A percentile compares a stretch with the other conserved stretches of the same genome.
Evolutionary conservation across 1,140 invertebrate species (phyloP).

Genomic region (Rhopalosiphum padi): DNA sequence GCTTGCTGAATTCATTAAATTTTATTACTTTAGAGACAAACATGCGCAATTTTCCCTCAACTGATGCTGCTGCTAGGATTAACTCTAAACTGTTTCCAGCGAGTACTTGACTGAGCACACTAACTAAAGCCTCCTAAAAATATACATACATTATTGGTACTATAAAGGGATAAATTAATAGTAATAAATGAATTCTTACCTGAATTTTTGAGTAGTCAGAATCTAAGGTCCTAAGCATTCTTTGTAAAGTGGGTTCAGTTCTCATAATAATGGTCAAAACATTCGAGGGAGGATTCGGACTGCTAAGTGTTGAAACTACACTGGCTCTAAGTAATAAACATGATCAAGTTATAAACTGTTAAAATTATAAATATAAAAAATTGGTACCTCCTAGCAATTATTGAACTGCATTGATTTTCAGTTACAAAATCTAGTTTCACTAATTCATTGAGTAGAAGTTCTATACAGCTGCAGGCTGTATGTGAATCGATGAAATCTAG

Average conservation of each 20-base stretch:
- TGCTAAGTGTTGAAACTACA: constrained; percentile 50
- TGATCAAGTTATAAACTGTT: background rate
- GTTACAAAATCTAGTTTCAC: constrained; percentile 80
- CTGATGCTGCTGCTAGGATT: constrained; percentile 87
- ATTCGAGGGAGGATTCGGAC: constrained; percentile 32
- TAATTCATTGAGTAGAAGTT: constrained; percentile 83
- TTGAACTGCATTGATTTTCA: constrained; percentile 77
- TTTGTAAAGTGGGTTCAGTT: constrained; percentile 85
- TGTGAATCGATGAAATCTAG: constrained; percentile 89
- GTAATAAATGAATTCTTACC: constrained; percentile 66
- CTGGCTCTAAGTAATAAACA: constrained; percentile 39
- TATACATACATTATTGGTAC: background rate
- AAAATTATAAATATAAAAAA: constrained; percentile 15
- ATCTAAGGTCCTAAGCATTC: constrained; percentile 86
- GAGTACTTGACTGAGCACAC: constrained; percentile 74
- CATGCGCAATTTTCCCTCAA: constrained; percentile 85
- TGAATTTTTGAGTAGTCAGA: constrained; percentile 90
- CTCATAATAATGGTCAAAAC: constrained; percentile 82
- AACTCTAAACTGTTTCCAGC: constrained; percentile 84
- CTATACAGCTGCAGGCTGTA: constrained; percentile 85
- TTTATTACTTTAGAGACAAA: constrained; percentile 89
- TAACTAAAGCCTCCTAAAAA: constrained; percentile 63
- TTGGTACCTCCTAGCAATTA: constrained; percentile 73
- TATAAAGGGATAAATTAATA: background rate
- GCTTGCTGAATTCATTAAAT: constrained; percentile 89